Conservation (phyloP, 2,888 invertebrate genomes). For the Pardosa pseudoannulata region DNA sequence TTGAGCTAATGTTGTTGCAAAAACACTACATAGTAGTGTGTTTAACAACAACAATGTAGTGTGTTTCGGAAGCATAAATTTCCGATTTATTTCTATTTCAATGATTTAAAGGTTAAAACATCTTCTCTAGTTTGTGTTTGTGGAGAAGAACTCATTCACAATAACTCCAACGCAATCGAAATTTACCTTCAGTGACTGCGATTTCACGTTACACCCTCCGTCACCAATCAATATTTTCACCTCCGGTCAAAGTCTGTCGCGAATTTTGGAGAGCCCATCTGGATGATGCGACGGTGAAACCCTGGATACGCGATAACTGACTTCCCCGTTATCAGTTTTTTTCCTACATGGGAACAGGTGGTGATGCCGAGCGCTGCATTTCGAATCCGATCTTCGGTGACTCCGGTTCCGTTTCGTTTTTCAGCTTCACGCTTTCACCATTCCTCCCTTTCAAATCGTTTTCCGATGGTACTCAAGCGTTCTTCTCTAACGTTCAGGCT, state of each 20-base stretch:
- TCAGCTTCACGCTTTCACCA: not conserved
- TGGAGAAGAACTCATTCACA: too few species aligned
- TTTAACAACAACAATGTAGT: too few species aligned
- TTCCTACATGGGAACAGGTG: not conserved
- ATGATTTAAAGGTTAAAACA: too few species aligned
- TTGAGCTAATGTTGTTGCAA: too few species aligned
- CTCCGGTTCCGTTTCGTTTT: not conserved
- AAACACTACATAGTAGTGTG: too few species aligned
- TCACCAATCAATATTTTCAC: not conserved
- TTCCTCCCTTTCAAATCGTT: not conserved
- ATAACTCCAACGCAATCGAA: too few species aligned
- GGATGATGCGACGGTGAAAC: too few species aligned
- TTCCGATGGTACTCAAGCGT: constrained; percentile 65
- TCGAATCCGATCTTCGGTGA: not conserved
- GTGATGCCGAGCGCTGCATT: not conserved
- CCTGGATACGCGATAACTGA: constrained; percentile 8
- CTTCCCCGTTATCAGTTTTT: not conserved
- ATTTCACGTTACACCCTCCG: not conserved
- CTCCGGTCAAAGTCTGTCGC: not conserved
- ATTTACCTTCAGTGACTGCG: too few species aligned
- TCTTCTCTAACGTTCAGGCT: constrained; percentile 10
- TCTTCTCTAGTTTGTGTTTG: too few species aligned
- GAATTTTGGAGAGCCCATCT: not conserved
- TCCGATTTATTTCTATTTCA: too few species aligned
- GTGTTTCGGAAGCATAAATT: too few species aligned